Percentiles rank a stretch among this genome's conserved stretches.
Evolutionary conservation across 1,140 invertebrate species (phyloP).

Genomic region (Pseudomyrmex pallidus): DNA sequence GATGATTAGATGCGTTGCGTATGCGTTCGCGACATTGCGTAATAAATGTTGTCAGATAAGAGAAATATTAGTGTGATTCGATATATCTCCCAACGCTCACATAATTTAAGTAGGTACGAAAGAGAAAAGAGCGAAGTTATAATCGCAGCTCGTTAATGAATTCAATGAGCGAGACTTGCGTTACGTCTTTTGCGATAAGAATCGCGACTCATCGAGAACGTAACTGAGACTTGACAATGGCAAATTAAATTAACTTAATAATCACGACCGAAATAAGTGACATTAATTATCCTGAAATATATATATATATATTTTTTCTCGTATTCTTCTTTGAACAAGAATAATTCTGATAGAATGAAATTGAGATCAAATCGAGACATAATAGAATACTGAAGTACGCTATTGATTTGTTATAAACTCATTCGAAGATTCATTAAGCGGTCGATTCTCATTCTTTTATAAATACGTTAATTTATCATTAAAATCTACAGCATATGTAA

Average conservation of each 20-base stretch:
- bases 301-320: too few species aligned
- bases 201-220: conserved; percentile 32
- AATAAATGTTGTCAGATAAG: conserved; percentile 1
- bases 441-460: too few species aligned
- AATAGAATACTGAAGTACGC: too few species aligned
- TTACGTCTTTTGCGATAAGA: conserved; percentile 35
- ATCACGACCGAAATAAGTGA: background rate
- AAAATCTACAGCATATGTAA: too few species aligned
- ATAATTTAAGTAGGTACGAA: background rate
- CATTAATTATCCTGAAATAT: conserved; percentile 27
- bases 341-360: background rate
- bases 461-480: too few species aligned
- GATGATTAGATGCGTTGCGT: background rate
- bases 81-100: background rate
- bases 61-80: conserved; percentile 7
- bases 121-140: conserved; percentile 7
- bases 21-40: background rate
- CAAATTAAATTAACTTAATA: conserved; percentile 23
- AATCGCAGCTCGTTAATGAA: conserved; percentile 23
- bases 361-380: too few species aligned
- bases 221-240: conserved; percentile 21
- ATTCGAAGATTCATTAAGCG: too few species aligned
- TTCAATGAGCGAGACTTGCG: conserved; percentile 23
- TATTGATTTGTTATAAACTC: too few species aligned
- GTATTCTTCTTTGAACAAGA: background rate